Evolutionary conservation across 2,113 vertebrate genomes (phyloP), one percentile per base, ranked within the genome.

Genomic region (Origma solitaria): DNA sequence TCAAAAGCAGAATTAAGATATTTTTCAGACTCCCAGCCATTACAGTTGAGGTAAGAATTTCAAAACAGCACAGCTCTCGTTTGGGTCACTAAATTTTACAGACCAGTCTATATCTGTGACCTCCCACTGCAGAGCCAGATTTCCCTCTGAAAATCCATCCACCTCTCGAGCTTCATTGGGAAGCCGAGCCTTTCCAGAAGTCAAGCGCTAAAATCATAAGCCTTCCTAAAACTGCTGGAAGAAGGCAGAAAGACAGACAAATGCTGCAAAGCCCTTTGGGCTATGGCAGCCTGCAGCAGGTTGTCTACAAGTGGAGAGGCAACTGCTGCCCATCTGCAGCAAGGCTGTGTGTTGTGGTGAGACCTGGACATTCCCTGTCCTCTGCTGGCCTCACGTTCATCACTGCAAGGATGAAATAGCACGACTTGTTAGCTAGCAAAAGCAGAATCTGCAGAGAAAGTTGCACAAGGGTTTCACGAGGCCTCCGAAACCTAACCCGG

Each of bases 231-330:
- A 78, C 5, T 28, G 38, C 38, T 62, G 23, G 35, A 35, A 66
- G 90, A 54, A 51, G 28, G 31, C 27, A 78, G 51, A 78, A 40
- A 62, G 35, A 9, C 10, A 50, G 44, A 58, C 7, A 77, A 40
- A 86, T 9, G 21, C 25, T 58, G 5, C 25, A 37, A 24, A 18
- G 6, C 45, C 5, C n/a, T 71, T 40, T 22, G 56, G 61, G 49
- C 7, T n/a, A 16, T 27, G 0, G 0, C 30, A 56, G 17, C 49
- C 14, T 7, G 10, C 3, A 25, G 17, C 19, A 51, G 37, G 21
- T 57, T 44, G 37, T 51, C 71, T 65, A 10, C n/a, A 45, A 60
- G 25, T 10, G 19, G n/a, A 68, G 75, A 44, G 76, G n/a, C 9
- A 71, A 10, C 47, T 7, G 10, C 15, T 37, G 25, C 37, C 4